Percentiles rank a stretch among this genome's conserved stretches.
These are phyloP conservation scores for Hypocryptadius cinnamomeus DNA, from an alignment of 2,113 vertebrate species.

Conservation along the genomic window DNA sequence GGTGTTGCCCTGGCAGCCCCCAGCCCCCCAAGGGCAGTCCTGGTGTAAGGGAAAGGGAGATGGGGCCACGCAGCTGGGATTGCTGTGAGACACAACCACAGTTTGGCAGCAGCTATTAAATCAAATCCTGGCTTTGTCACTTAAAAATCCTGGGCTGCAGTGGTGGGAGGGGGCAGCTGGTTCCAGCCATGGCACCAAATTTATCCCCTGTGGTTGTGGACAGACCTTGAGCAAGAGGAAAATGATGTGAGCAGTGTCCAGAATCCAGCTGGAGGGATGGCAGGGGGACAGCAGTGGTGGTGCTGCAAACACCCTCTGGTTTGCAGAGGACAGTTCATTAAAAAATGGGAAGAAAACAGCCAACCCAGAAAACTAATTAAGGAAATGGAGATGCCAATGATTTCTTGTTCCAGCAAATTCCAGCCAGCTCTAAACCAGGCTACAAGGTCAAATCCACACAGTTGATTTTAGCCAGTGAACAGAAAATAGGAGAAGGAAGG, in stretches of 20 bases:
- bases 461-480: not conserved
- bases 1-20: not conserved
- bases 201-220: not conserved
- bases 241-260: rapidly evolving
- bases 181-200: not conserved
- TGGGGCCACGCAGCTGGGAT: rapidly evolving
- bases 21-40: no score
- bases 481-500: not conserved
- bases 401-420: not conserved
- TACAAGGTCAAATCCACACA: not conserved
- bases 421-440: not conserved
- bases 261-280: not conserved
- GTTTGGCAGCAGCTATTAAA: not conserved
- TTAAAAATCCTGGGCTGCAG: not conserved
- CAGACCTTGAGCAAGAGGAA: not conserved
- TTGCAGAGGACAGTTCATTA: not conserved
- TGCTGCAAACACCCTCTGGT: not conserved
- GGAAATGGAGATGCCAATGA: not conserved
- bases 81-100: rapidly evolving
- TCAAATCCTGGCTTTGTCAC: not conserved
- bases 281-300: not conserved
- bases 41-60: not conserved
- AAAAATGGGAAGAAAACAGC: not conserved
- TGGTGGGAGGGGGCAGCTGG: not conserved
- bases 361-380: constrained; percentile 14